Base-by-base conservation (phyloP, 2,797 vertebrate species). In the Microctenopoma steveboyesi region DNA sequence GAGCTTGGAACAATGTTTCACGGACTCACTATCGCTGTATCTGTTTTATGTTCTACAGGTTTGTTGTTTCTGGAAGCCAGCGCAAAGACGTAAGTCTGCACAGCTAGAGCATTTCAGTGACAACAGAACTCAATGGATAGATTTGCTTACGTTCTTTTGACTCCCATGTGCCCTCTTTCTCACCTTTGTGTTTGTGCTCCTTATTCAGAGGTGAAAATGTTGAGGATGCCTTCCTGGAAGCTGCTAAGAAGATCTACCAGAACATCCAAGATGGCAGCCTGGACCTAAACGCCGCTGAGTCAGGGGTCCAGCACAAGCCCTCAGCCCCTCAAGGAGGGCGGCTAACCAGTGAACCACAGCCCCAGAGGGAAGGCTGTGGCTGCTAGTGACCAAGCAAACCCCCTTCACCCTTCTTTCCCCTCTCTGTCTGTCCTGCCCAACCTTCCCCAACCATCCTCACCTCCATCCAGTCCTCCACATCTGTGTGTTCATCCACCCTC, bases 191-290 rank as follows among this genome's bases (percentile, higher is more conserved):
- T 58, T 47, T 15, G 3, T 40, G 8, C 13, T 69, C 94, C 0
- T 0, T 53, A 7, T 70, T 40, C 92, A 99, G 98, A 53, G 98
- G 97, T 9, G 98, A 99, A 93, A 99, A 99, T 0, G 98, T 99
- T 7, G 98, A 99, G 92, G 98, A 99, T 2, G 97, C 98, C 0
- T 99, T 99, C 91, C 94, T 99, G 88, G 98, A 99, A 93, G 97
- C 98, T 5, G 97, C 98, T 43, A 99, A 99, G 95, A 98, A 98
- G 84, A 99, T 99, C 92, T 99, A 99, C 91, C 98, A 99, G 95
- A 99, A 99, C 79, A 99, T 99, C 92, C 98, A 99, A 88, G 98
- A 99, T 0, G 98, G 98, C 61, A 99, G 98, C 91, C 94, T 99
- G 94, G 98, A 99, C 89, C 96, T 99, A 91, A 99, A 99, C 14